These are phyloP conservation scores for Chamaea fasciata DNA, from an alignment of 2,113 vertebrate genomes.

Conservation along the genomic window DNA sequence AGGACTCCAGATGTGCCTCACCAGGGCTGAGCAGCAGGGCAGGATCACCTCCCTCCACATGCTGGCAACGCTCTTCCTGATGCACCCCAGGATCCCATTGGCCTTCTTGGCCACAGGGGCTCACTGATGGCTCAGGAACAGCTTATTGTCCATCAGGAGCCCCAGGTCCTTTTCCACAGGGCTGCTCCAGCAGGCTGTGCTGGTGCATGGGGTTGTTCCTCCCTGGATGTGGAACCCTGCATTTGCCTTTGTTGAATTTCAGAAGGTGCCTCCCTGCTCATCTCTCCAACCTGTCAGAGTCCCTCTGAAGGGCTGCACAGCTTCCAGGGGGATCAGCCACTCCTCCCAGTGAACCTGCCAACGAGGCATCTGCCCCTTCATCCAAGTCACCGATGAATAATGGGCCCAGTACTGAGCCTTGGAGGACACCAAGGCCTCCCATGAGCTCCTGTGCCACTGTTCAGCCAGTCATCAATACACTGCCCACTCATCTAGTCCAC, in stretches of 20 bases:
- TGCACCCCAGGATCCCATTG: background rate
- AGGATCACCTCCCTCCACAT: background rate
- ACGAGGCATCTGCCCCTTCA: background rate
- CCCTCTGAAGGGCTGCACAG: background rate
- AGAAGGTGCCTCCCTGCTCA: background rate
- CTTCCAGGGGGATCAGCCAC: background rate
- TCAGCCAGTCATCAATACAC: background rate
- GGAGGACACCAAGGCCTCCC: background rate
- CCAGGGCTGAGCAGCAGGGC: background rate
- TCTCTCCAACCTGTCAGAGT: background rate
- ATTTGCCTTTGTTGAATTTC: background rate
- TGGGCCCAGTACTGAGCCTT: background rate
- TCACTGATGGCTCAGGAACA: background rate
- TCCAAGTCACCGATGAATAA: background rate
- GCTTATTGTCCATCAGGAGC: background rate
- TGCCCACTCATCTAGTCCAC: background rate
- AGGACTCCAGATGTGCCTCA: background rate
- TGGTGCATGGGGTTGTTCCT: background rate
- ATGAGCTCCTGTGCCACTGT: background rate
- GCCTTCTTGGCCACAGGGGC: background rate
- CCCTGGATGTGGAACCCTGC: background rate
- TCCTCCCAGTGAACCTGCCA: background rate
- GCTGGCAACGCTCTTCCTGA: background rate
- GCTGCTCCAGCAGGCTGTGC: background rate
- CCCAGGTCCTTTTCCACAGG: background rate